Percentiles rank a stretch among this genome's conserved stretches.
Conservation (phyloP, 2,888 invertebrate species). For the Cantharis flavilabris region DNA sequence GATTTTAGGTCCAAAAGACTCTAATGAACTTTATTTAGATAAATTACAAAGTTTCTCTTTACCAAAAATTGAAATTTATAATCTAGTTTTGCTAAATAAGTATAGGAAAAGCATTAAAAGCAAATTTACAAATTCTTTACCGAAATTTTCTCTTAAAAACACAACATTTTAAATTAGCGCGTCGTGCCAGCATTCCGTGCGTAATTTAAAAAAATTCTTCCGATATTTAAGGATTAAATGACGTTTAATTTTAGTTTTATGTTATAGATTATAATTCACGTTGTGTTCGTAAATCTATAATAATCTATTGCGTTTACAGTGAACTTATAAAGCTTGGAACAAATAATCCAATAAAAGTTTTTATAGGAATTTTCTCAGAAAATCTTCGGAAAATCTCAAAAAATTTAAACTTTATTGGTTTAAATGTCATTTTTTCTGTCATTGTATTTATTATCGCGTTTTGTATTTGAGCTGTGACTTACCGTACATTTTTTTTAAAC, state of each 20-base stretch:
- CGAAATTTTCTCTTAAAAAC: background rate
- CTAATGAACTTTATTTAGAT: conserved; percentile 19
- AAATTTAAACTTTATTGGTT: too few relatives aligned
- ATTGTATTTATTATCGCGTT: too few relatives aligned
- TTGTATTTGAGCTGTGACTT: too few relatives aligned
- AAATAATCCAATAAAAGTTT: too few relatives aligned
- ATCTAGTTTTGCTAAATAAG: background rate
- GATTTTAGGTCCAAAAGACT: conserved; percentile 11
- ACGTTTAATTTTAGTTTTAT: background rate
- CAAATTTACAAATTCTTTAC: background rate
- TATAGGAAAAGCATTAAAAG: background rate
- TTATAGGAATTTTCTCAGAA: too few relatives aligned
- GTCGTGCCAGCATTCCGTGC: background rate
- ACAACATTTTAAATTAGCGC: background rate
- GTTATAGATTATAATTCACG: background rate
- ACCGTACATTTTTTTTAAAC: too few relatives aligned
- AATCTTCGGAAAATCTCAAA: too few relatives aligned
- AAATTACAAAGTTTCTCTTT: conserved; percentile 20
- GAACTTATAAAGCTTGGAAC: too few relatives aligned
- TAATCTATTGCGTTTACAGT: too few relatives aligned
- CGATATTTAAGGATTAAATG: background rate
- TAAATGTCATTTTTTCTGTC: too few relatives aligned
- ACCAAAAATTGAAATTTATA: conserved; percentile 18
- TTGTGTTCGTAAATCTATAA: too few relatives aligned
- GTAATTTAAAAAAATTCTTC: background rate